Base-by-base conservation (phyloP, 2,113 vertebrate genomes). In the Rhinolophus sinicus region DNA sequence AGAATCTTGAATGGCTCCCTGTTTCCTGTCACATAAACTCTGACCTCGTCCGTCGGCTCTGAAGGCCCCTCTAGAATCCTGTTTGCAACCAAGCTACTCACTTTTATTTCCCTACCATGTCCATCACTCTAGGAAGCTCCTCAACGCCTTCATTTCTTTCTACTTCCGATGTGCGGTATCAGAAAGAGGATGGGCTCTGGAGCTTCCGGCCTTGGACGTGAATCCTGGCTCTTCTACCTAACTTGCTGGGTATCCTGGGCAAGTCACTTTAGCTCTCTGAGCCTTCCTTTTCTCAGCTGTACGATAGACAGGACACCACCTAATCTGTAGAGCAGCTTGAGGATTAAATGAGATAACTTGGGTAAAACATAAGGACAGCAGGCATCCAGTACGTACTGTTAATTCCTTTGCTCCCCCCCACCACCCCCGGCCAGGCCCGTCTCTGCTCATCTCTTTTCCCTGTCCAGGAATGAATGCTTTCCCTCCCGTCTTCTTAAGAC, bases 231-330 rank as follows among this genome's bases (percentile, higher is more conserved):
- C 40, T 84, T 88, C 64, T 73, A 75, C 0, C 16, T 28, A 35
- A 35, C 5, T 33, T 12, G 65, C 21, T 83, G 28, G 15, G 38
- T 22, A 70, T 22, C 21, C 8, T 24, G 26, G 0, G 85, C 70
- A 75, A 97, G 88, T 33, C 90, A 80, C 40, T 93, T 83, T n/a
- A 80, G 81, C 72, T 97, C 73, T 54, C 90, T 3, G 1, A 54
- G 84, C 90, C 92, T 97, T 96, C 84, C 89, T 96, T 97, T 97
- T 95, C 91, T 78, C 94, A 90, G 62, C 84, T 44, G n/a, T 81
- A 35, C 19, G 83, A 89, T 0, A 85, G 88, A 56, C 87, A 56
- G n/a, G 69, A 2, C 13, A 50, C 47, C 52, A 82, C 30, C 18
- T 52, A 44, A 33, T 30, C 70, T 8, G 18, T 0, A 88, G 69